Conservation (phyloP, 2,797 vertebrate genomes). For the Diceros bicornis region DNA sequence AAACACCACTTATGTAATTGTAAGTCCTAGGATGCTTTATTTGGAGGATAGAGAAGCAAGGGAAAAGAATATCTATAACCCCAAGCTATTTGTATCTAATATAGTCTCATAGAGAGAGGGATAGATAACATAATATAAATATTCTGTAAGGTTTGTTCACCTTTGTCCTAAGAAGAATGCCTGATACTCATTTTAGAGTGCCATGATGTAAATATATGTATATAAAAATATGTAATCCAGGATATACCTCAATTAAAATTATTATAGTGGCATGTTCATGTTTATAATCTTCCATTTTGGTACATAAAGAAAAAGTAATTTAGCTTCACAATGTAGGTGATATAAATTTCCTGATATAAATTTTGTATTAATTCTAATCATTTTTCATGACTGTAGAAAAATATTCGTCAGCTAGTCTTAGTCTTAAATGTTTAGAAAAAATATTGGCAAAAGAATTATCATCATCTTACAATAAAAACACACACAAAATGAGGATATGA, state of each 20-base stretch:
- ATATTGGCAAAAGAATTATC: constrained; percentile 59
- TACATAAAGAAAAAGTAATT: constrained; percentile 19
- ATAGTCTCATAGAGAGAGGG: not conserved
- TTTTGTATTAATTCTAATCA: constrained; percentile 7
- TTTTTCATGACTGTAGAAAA: constrained; percentile 61
- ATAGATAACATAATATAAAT: not conserved
- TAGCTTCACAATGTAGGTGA: constrained; percentile 3
- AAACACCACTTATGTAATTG: not conserved
- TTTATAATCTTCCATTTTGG: not conserved
- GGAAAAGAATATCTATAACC: not conserved
- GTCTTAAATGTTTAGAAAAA: constrained; percentile 63
- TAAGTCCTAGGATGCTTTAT: not conserved
- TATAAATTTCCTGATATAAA: not conserved
- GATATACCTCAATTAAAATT: not conserved
- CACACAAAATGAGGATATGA: constrained; percentile 48
- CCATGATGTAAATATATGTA: not conserved
- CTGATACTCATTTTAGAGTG: not conserved
- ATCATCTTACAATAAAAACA: constrained; percentile 75
- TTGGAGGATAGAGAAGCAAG: not conserved
- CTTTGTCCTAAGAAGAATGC: not conserved
- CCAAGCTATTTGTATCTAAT: not conserved
- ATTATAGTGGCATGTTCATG: not conserved
- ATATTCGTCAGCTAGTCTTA: not conserved
- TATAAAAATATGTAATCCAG: not conserved
- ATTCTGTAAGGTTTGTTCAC: not conserved